Evolutionary conservation across 2,797 vertebrate species (phyloP), one percentile per base, ranked within the genome.

Genomic region (Sardinella longiceps): DNA sequence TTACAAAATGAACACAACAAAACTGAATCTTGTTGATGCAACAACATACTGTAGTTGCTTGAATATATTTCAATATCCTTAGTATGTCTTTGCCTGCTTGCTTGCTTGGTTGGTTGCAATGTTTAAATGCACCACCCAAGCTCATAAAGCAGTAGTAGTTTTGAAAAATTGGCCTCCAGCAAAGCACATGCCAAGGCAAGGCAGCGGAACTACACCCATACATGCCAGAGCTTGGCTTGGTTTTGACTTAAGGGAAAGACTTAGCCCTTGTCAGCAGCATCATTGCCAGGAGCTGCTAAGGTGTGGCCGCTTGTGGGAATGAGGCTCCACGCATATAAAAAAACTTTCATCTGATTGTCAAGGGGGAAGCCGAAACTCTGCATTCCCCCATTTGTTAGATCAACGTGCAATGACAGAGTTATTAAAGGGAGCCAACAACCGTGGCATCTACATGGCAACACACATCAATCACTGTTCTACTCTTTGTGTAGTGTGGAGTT

Each of bases 161-260:
- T 39, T 43, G 70, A 43, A 15, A 15, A 77, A 77, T 12, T 9
- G 33, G 5, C 70, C 70, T 77, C 33, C 33, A 43, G 70, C 70
- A 39, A 77, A 33, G 33, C 70, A 43, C 70, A 77, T 77, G 70
- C 70, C 70, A 43, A n/a, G 70, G 70, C 70, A 77, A 77, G 70
- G 70, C 70, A 23, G 33, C 37, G 18, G 33, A 77, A 23, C 70
- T 77, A 43, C 70, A 39, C 70, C 70, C 70, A 43, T 37, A 23
- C 70, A 77, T 77, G 37, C 66, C 66, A 70, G 28, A 70, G 33
- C 33, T 77, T 39, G 66, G 33, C 33, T 77, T 39, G 66, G 70
- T 37, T 77, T 7, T 20, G 30, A 37, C 63, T 9, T 30, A 30
- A 37, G 33, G 70, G 70, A 18, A 33, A 18, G 70, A 33, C 33